Evolutionary conservation across 2,113 vertebrate genomes (phyloP), one percentile per base, ranked within the genome.

Genomic region (Laterallus jamaicensis): DNA sequence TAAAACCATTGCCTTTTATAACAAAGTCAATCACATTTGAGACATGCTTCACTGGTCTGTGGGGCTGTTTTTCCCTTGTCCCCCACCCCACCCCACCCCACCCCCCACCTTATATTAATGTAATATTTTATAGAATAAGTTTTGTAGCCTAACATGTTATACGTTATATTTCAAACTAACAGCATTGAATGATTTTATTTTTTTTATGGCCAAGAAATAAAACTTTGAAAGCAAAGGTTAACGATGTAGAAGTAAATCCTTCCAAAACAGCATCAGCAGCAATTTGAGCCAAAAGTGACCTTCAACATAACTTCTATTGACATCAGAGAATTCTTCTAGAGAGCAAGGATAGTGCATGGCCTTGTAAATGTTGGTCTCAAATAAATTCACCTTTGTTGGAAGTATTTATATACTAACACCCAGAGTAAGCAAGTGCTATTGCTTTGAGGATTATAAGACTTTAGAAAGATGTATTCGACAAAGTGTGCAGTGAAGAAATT

Each of bases 21-120:
- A 11, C 18, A 3, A 49, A 60, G 22, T 66, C 15, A 62, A 6
- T 22, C 11, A 26, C 7, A 12, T 24, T 16, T 79, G 55, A 81
- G 47, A 37, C 31, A 78, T 66, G 15, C 4, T 81, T 60, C 11
- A 29, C 17, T 42, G 15, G 11, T 50, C 68, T 73, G 8, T 20
- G 17, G 19, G 5, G 3, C 49, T 6, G 56, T 12, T 28, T 8
- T 71, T 60, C 12, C 16, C 68, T 73, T n/a, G 32, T 24, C 15
- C 6, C 24, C 13, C 6, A 2, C 5, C 4, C 3, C 1, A 6
- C 11, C 50, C 52, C n/a, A n/a, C n/a, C n/a, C n/a, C n/a, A n/a
- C 14, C 21, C 8, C 4, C 24, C 24, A 25, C 24, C 12, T 40
- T 74, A 60, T 5, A 22, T 58, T 84, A 77, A 8, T 20, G 9